These are phyloP conservation scores for Platysteira castanea DNA, from an alignment of 2,113 vertebrate species.

Conservation along the genomic window DNA sequence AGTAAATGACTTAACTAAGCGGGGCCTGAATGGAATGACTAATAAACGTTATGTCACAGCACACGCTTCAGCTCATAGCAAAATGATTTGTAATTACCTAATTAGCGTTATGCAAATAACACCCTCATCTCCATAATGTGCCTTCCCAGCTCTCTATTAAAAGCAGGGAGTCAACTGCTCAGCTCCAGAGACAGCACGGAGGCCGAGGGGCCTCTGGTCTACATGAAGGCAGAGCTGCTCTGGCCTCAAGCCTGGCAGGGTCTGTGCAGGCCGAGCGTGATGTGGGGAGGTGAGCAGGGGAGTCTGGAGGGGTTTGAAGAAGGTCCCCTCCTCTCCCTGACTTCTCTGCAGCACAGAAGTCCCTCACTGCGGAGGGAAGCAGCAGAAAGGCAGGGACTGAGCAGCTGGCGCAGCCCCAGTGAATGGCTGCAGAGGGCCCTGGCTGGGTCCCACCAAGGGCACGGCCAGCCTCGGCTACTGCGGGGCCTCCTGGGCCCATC, in stretches of 20 bases:
- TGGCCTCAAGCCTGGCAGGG: background rate
- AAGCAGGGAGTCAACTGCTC: conserved; percentile 53
- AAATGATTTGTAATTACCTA: conserved; percentile 91
- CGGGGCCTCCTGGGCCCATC: background rate
- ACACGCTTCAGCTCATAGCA: conserved; percentile 82
- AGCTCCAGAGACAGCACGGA: conserved; percentile 26
- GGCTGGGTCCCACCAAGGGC: background rate
- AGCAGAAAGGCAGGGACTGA: background rate
- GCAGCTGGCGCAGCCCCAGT: background rate
- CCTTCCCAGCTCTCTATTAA: conserved; percentile 68
- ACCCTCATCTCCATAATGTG: conserved; percentile 75
- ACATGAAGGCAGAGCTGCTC: background rate
- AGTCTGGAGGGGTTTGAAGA: background rate
- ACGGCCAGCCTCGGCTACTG: accelerated
- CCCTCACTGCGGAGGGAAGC: background rate
- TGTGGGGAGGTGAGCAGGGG: accelerated
- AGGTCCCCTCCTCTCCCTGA: background rate
- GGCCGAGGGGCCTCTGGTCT: background rate
- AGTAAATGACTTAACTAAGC: conserved; percentile 57
- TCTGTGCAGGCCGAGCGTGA: accelerated
- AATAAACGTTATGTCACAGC: conserved; percentile 75
- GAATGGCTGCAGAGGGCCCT: background rate
- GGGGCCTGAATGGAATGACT: conserved; percentile 73
- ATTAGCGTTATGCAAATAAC: conserved; percentile 89
- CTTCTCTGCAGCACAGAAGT: background rate